A percentile compares a stretch with the other conserved stretches of the same genome.
Conservation (phyloP, 1,140 invertebrate species). For the Drosophila fuyamai region DNA sequence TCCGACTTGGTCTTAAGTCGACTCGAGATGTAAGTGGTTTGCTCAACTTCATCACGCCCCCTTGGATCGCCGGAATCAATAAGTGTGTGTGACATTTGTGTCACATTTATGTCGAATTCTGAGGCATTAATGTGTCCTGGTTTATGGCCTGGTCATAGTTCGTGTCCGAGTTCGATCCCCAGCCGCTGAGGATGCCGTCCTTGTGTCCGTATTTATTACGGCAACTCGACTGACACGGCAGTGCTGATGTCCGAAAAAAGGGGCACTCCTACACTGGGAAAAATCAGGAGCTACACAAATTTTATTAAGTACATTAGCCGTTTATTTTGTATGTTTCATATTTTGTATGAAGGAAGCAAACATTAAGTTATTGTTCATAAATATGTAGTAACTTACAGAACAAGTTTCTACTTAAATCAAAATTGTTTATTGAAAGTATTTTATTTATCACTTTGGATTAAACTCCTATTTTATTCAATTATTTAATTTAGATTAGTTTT, state of each 20-base stretch:
- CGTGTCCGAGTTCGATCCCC: conserved; percentile 17
- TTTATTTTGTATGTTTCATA: too few relatives aligned
- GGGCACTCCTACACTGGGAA: neutral
- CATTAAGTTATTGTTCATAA: too few relatives aligned
- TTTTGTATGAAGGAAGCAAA: too few relatives aligned
- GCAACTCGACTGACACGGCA: conserved; percentile 36
- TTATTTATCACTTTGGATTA: too few relatives aligned
- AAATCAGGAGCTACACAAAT: neutral
- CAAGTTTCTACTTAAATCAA: too few relatives aligned
- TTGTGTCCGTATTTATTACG: conserved; percentile 74
- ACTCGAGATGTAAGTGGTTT: conserved; percentile 59
- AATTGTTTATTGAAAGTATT: too few relatives aligned
- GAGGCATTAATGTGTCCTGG: conserved; percentile 70
- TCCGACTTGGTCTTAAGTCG: conserved; percentile 31
- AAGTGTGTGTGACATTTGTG: conserved; percentile 75
- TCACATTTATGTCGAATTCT: conserved; percentile 75
- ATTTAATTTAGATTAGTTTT: too few relatives aligned
- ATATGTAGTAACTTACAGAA: too few relatives aligned
- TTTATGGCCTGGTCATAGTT: conserved; percentile 62
- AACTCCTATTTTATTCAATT: too few relatives aligned
- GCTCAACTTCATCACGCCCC: conserved; percentile 18
- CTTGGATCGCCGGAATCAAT: conserved; percentile 55
- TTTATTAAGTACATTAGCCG: too few relatives aligned
- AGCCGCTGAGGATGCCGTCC: conserved; percentile 12
- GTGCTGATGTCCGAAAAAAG: conserved; percentile 37